Conservation (phyloP, 2,113 vertebrate species). For the human region GRCh38 chr7:21359001-21359500, state of each 20-base stretch:
- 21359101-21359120: constrained; percentile 37
- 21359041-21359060: constrained; percentile 56
- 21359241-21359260: constrained; percentile 37
- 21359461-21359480: constrained; percentile 63
- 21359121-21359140: constrained; percentile 63
- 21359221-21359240: constrained; percentile 70
- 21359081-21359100: constrained; percentile 24
- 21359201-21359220: constrained; percentile 41
- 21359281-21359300: constrained; percentile 34
- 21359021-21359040: constrained; percentile 47
- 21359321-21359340: constrained; percentile 51
- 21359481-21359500: constrained; percentile 70
- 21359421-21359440: constrained; percentile 65
- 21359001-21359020: constrained; percentile 58
- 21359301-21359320: constrained; percentile 55
- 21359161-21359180: constrained; percentile 48
- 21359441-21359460: constrained; percentile 75
- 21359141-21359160: constrained; percentile 47
- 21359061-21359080: constrained; percentile 56
- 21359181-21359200: constrained; percentile 67
- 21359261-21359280: neutral
- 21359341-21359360: constrained; percentile 68
- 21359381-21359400: constrained; percentile 60
- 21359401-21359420: constrained; percentile 59
- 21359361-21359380: constrained; percentile 75